Evolutionary conservation across 92 coral and sea anemone species (phyloP).

Genomic region (Phymanthus crucifer): DNA sequence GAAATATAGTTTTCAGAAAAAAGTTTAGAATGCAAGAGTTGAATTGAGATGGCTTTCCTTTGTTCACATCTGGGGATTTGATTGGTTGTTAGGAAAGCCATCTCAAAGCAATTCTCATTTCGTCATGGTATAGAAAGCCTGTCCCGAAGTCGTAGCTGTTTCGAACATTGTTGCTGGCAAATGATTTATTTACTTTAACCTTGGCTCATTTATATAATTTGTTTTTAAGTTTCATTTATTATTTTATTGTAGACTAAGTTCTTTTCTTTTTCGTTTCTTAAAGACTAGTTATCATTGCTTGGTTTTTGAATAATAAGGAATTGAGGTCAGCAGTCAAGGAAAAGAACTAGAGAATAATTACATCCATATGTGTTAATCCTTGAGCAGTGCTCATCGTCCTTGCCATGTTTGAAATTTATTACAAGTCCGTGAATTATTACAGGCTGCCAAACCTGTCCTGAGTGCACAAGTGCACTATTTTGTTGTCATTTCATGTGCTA

Average conservation of each 20-base stretch:
- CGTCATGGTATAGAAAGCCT: too few relatives aligned
- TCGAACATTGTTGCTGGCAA: not conserved
- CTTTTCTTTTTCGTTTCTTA: not conserved
- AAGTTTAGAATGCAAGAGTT: not conserved
- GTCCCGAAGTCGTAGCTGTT: too few relatives aligned
- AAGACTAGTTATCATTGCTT: not conserved
- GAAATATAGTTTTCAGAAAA: not conserved
- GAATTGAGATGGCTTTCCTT: not conserved
- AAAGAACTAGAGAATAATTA: not conserved
- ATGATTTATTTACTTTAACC: not conserved
- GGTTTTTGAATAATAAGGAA: too few relatives aligned
- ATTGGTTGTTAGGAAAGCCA: too few relatives aligned
- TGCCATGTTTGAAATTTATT: not conserved
- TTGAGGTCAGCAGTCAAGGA: not conserved
- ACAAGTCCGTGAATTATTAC: not conserved
- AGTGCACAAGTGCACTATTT: not conserved
- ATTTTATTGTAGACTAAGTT: not conserved
- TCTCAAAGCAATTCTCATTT: too few relatives aligned
- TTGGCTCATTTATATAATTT: not conserved
- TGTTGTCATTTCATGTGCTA: not conserved
- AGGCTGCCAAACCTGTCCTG: not conserved
- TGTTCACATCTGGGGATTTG: too few relatives aligned
- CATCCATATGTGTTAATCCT: not conserved
- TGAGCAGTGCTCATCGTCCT: conserved; percentile 10
- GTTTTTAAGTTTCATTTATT: not conserved